Conservation (phyloP, 2,888 invertebrate species). For the Horisme vitalbata region DNA sequence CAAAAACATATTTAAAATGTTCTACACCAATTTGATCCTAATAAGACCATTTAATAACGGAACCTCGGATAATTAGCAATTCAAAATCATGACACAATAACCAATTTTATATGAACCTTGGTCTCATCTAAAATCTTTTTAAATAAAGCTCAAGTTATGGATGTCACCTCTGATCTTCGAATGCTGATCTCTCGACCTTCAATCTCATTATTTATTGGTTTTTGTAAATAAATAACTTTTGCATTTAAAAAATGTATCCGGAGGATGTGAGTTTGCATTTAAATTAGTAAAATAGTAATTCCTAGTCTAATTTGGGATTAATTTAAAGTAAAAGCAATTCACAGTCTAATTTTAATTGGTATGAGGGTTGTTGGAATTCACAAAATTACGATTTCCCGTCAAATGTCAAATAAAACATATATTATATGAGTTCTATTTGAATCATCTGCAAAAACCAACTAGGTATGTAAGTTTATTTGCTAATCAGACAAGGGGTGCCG, state of each 20-base stretch:
- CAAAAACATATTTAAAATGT: background rate
- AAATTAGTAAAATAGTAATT: constrained; percentile 29
- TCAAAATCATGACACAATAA: constrained; percentile 13
- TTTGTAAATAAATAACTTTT: constrained; percentile 19
- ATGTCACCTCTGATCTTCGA: constrained; percentile 16
- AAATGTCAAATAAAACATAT: too few relatives aligned
- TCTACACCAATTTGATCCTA: constrained; percentile 22
- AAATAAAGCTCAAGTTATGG: constrained; percentile 12
- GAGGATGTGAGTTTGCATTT: constrained; percentile 31
- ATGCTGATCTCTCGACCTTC: constrained; percentile 8
- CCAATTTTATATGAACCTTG: constrained; percentile 17
- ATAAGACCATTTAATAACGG: constrained; percentile 47
- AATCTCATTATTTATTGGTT: constrained; percentile 15
- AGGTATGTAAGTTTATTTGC: too few relatives aligned
- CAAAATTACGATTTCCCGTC: too few relatives aligned
- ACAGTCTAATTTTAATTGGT: too few relatives aligned
- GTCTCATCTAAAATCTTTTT: background rate
- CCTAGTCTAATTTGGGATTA: constrained; percentile 17
- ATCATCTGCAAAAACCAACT: too few relatives aligned
- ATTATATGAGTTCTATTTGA: too few relatives aligned
- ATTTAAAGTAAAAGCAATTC: background rate
- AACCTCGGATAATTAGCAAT: constrained; percentile 31
- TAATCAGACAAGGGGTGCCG: too few relatives aligned
- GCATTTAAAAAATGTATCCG: constrained; percentile 20
- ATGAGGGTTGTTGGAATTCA: too few relatives aligned